Percentiles rank a stretch among this genome's conserved stretches.
Evolutionary conservation across 2,113 vertebrate genomes (phyloP).

Genomic region (Plotosus lineatus): DNA sequence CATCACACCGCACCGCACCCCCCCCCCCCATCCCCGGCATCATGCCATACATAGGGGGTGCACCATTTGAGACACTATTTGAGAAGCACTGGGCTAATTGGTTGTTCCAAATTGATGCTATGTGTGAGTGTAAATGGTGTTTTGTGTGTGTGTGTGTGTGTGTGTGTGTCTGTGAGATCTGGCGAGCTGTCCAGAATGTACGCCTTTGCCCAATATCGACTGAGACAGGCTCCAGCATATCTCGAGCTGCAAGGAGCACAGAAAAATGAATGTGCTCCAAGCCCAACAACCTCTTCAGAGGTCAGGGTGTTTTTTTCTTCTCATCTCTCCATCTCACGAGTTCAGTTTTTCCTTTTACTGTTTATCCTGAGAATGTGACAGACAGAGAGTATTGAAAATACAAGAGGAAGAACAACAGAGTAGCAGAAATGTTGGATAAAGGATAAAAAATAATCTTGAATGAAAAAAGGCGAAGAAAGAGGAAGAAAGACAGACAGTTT

Average conservation of each 20-base stretch:
- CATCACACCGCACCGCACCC: no score
- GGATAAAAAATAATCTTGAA: background rate
- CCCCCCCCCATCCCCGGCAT: no score
- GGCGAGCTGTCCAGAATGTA: no score
- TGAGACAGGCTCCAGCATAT: no score
- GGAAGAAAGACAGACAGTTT: background rate
- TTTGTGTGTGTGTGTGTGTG: no score
- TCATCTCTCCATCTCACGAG: background rate
- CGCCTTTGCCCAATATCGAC: no score
- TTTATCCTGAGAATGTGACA: slow-evolving; percentile 14
- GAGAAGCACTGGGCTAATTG: no score
- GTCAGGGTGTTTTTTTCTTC: slow-evolving; percentile 6
- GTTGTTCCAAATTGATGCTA: no score
- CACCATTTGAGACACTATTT: no score
- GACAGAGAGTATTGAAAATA: slow-evolving; percentile 28
- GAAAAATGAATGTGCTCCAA: slow-evolving; percentile 6
- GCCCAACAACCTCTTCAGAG: slow-evolving; percentile 21
- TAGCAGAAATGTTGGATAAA: background rate
- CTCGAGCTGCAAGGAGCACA: background rate
- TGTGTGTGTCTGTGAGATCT: no score
- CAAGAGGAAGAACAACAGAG: slow-evolving; percentile 5
- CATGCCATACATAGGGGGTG: no score
- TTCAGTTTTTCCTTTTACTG: slow-evolving; percentile 5
- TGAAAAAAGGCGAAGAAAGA: slow-evolving; percentile 3
- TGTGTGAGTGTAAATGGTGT: no score